A percentile compares a stretch with the other conserved stretches of the same genome.
Evolutionary conservation across 2,797 vertebrate genomes (phyloP).

Genomic region (Morus bassanus): DNA sequence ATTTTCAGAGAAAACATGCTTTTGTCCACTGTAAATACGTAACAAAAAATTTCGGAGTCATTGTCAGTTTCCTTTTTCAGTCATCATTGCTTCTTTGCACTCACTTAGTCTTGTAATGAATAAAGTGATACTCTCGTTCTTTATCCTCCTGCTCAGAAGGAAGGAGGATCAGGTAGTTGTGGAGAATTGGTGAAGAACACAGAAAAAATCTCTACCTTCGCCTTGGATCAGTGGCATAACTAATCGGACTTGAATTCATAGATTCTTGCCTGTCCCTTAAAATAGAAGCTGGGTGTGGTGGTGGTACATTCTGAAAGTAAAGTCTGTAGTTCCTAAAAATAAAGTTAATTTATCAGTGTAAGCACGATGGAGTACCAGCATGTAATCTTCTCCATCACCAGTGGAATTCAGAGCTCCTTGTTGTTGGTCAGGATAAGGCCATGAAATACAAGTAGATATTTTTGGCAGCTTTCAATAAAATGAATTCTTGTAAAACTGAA

Average conservation of each 20-base stretch:
- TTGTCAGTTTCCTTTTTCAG: background rate
- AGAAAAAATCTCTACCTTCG: background rate
- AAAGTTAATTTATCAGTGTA: background rate
- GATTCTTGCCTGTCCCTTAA: background rate
- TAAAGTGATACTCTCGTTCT: background rate
- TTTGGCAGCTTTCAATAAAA: background rate
- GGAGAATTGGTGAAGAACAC: background rate
- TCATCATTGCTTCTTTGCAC: background rate
- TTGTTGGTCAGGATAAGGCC: background rate
- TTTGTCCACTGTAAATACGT: background rate
- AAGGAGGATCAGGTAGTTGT: background rate
- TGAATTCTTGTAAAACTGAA: background rate
- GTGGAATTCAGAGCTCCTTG: background rate
- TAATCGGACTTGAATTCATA: background rate
- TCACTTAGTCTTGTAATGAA: background rate
- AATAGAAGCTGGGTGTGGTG: background rate
- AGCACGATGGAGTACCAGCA: background rate
- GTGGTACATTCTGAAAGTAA: conserved; percentile 14
- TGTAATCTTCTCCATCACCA: background rate
- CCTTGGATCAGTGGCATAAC: background rate
- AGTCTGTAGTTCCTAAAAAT: conserved; percentile 31
- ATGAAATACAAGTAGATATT: background rate
- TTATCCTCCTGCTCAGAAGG: background rate
- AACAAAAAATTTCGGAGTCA: background rate
- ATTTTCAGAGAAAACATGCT: background rate